Percentiles rank a stretch among this genome's conserved stretches.
Conservation (phyloP, 2,797 vertebrate genomes). For the Glyptemys insculpta region DNA sequence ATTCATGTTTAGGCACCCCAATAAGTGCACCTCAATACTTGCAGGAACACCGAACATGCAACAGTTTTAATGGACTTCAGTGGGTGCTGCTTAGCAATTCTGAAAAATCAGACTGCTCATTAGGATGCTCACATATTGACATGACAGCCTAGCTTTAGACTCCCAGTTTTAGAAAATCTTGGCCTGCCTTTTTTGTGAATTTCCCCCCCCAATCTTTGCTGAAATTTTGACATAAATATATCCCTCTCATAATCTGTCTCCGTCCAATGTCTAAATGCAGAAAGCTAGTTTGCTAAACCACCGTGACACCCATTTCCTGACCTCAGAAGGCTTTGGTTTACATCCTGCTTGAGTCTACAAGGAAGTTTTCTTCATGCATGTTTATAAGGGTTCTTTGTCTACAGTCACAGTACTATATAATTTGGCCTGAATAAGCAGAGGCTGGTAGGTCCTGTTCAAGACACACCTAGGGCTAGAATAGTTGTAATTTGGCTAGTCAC, state of each 20-base stretch:
- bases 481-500: background rate
- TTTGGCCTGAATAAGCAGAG: fast-evolving
- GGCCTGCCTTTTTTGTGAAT: fast-evolving
- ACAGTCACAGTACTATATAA: background rate
- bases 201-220: background rate
- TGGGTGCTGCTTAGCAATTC: background rate
- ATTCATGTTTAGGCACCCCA: background rate
- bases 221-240: background rate
- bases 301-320: background rate
- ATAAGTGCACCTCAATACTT: background rate
- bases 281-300: fast-evolving
- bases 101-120: background rate
- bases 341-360: background rate
- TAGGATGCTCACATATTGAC: background rate
- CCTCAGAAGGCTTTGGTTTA: fast-evolving
- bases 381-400: background rate
- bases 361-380: background rate
- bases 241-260: background rate
- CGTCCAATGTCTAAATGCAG: background rate
- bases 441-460: background rate
- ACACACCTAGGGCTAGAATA: background rate
- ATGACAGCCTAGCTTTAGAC: background rate
- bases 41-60: background rate
- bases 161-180: background rate
- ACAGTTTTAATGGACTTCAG: background rate